phyloP scores from a whole-genome alignment of 2,113 vertebrate genomes.

The Lota lota region DNA sequence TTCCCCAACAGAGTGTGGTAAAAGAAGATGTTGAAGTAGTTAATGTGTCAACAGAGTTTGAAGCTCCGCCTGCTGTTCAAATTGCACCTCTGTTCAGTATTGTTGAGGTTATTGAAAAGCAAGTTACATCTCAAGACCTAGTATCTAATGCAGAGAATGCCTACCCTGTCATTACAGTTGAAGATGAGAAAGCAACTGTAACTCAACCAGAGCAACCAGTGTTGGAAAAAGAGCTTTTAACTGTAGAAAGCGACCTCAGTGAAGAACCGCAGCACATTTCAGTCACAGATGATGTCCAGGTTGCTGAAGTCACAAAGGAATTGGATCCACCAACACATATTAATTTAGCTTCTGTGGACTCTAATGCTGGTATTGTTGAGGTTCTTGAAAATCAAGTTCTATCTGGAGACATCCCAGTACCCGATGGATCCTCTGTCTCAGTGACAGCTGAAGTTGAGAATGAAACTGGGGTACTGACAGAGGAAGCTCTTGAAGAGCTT shows the following conservation, averaged over 20 bases:
- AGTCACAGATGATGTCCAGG: too few relatives aligned
- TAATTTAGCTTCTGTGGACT: too few relatives aligned
- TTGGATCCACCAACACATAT: too few relatives aligned
- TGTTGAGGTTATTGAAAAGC: constrained; percentile 14
- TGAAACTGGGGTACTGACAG: neutral
- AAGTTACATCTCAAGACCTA: constrained; percentile 18
- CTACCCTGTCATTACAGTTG: neutral
- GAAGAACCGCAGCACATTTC: too few relatives aligned
- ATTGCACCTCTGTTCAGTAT: constrained; percentile 3
- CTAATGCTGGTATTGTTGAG: too few relatives aligned
- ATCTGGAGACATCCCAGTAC: constrained; percentile 11
- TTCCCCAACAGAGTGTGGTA: neutral
- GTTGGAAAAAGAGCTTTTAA: too few relatives aligned
- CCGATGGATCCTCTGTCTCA: neutral
- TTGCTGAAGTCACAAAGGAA: too few relatives aligned
- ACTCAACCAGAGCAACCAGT: too few relatives aligned
- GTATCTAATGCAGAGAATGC: constrained; percentile 15
- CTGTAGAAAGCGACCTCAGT: too few relatives aligned
- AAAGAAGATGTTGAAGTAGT: neutral
- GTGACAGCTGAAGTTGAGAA: neutral
- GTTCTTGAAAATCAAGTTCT: constrained; percentile 11
- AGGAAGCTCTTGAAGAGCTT: constrained; percentile 13
- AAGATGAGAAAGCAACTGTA: too few relatives aligned
- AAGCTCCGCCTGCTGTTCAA: constrained; percentile 15
- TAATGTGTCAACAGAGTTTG: constrained; percentile 6